Base-by-base conservation (phyloP, 2,888 invertebrate genomes). In the Drosophila paranaensis region DNA sequence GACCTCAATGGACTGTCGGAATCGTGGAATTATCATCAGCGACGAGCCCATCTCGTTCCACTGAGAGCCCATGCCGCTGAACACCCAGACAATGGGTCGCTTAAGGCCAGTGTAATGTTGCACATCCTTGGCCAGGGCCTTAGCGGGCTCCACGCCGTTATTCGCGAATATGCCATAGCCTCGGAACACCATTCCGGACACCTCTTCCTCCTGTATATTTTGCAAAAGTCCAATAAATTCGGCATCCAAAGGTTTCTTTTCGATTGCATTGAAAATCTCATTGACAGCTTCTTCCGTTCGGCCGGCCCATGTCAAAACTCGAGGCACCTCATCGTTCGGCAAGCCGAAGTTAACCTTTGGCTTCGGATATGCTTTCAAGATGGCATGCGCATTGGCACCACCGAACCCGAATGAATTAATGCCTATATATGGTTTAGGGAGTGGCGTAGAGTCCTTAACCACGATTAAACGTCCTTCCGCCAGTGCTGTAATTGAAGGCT, bases 361-460 rank as follows among this genome's bases (percentile, higher is more conserved):
- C 55, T 92, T 93, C 0, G 81, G 71, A 54, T 63, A 60, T 0
- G 82, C 91, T 48, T 82, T 85, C 0, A 93, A 63, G 0, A 93
- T 69, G 0, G 90, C 90, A 75, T 93, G 93, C 53, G 95, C 96
- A 89, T 97, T 98, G 5, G 96, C 96, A 0, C 98, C 98, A 35
- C 98, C 98, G 90, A 98, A 98, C 0, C 98, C 98, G 91, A 98
- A 98, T 11, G 97, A 97, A 93, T 97, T 98, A 30, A 98, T 94
- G 5, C 96, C 98, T 30, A 96, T 95, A 89, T 96, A 94, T 25
- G 97, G 96, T 37, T 96, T 96, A 39, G 94, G 93, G 94, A 97
- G 96, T 0, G 94, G 95, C 27, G 93, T 95, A 91, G 94, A 94
- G 55, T 95, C 96, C 0, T 95, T 95, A 1, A 98, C 95, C 0